Evolutionary conservation across 2,888 invertebrate species (phyloP).

Genomic region (Nipponacmea schrenckii): DNA sequence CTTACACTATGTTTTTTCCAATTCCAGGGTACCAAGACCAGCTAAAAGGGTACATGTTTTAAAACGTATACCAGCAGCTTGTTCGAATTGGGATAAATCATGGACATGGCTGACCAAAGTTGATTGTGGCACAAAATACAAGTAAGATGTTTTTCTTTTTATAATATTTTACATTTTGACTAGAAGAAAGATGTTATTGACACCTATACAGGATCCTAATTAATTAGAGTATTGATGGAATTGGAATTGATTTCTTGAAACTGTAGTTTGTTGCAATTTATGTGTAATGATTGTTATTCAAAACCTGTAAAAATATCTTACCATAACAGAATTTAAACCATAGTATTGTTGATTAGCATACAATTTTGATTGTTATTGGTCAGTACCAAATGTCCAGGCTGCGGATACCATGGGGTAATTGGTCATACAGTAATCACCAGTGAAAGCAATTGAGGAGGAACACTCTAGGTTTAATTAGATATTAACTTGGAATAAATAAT

Average conservation of each 20-base stretch:
- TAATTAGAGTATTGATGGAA: no score
- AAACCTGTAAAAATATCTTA: no score
- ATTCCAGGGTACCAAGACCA: conserved; percentile 20
- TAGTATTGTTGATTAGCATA: no score
- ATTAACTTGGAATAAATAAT: not conserved
- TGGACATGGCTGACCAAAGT: conserved; percentile 57
- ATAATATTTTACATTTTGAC: no score
- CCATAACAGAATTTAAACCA: no score
- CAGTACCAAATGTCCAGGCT: not conserved
- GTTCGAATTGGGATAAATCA: conserved; percentile 59
- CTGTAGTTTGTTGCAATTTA: no score
- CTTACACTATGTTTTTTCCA: no score
- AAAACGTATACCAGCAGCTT: conserved; percentile 51
- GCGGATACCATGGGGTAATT: not conserved
- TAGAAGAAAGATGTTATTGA: not conserved
- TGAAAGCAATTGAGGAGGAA: not conserved
- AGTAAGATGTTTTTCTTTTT: conserved; percentile 32
- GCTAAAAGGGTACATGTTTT: conserved; percentile 47
- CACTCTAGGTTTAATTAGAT: not conserved
- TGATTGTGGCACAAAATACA: conserved; percentile 59
- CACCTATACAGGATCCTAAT: no score
- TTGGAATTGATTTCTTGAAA: no score
- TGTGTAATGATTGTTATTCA: no score
- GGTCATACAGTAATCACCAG: not conserved
- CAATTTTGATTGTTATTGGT: no score